A percentile compares a stretch with the other conserved stretches of the same genome.
Evolutionary conservation across 2,888 invertebrate genomes (phyloP).

Genomic region (Caenorhabditis panamensis): DNA sequence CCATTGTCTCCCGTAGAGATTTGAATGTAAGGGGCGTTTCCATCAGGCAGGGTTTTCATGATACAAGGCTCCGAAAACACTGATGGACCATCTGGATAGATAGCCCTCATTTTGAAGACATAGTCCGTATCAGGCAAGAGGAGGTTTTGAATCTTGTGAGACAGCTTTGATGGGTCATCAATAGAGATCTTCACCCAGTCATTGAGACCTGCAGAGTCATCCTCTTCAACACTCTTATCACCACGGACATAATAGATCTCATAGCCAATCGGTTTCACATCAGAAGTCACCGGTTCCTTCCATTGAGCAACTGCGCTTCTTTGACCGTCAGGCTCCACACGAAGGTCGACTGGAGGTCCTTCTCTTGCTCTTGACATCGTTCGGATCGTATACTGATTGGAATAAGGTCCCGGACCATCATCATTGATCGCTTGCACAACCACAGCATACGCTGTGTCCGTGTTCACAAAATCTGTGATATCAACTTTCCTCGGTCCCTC

Average conservation of each 20-base stretch:
- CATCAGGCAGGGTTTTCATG: constrained; percentile 80
- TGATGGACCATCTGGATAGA: constrained; percentile 80
- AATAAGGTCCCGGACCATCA: constrained; percentile 81
- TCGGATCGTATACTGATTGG: constrained; percentile 77
- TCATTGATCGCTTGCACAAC: constrained; percentile 80
- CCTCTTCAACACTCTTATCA: constrained; percentile 79
- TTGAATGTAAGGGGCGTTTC: constrained; percentile 78
- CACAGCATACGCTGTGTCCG: constrained; percentile 80
- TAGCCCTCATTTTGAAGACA: constrained; percentile 80
- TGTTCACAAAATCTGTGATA: constrained; percentile 76
- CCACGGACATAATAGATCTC: constrained; percentile 79
- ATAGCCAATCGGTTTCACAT: constrained; percentile 76
- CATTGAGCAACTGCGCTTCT: constrained; percentile 76
- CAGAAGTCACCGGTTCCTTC: constrained; percentile 74
- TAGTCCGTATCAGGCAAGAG: constrained; percentile 80
- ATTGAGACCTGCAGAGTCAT: constrained; percentile 73
- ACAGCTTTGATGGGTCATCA: constrained; percentile 71
- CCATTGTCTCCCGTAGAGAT: constrained; percentile 79
- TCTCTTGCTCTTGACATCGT: constrained; percentile 79
- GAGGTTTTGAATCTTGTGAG: constrained; percentile 73
- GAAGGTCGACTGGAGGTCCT: constrained; percentile 77
- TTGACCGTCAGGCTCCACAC: constrained; percentile 79
- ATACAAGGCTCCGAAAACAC: constrained; percentile 81
- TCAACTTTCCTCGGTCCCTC: constrained; percentile 65
- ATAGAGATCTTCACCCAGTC: constrained; percentile 76